Conservation (phyloP, 2,113 vertebrate genomes). For the Crocuta crocuta region DNA sequence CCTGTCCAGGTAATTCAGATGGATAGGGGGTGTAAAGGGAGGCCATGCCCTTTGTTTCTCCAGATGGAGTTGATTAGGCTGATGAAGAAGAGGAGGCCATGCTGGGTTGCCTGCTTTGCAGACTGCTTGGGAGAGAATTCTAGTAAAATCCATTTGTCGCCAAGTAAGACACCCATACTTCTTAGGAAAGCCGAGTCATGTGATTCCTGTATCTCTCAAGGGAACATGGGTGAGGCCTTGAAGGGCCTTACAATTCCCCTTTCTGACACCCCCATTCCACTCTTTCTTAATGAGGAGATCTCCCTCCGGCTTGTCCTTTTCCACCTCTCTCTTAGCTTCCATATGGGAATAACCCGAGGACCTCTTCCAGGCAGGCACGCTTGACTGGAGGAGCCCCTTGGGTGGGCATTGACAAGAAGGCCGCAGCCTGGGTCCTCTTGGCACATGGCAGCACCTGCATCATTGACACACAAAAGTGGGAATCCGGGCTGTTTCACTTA, state of each 20-base stretch:
- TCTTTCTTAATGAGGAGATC: not conserved
- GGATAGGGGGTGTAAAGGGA: slow-evolving; percentile 15
- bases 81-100: slow-evolving; percentile 7
- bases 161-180: not conserved
- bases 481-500: not conserved
- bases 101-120: not conserved
- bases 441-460: not conserved
- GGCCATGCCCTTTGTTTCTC: slow-evolving; percentile 46
- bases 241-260: not conserved
- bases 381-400: not conserved
- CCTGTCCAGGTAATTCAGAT: slow-evolving; percentile 70
- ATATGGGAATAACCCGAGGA: not conserved
- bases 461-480: not conserved
- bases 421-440: not conserved
- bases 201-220: not conserved
- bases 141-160: not conserved
- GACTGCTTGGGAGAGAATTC: not conserved
- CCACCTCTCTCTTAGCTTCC: not conserved
- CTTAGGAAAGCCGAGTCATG: not conserved
- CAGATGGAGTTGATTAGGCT: slow-evolving; percentile 56
- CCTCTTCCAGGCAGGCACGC: not conserved
- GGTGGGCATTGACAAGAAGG: not conserved
- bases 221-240: not conserved
- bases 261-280: not conserved
- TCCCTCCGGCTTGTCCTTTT: not conserved